Percentiles rank a stretch among this genome's conserved stretches.
These are phyloP conservation scores for Nephrotoma appendiculata DNA, from an alignment of 2,888 invertebrate genomes.

Conservation along the genomic window DNA sequence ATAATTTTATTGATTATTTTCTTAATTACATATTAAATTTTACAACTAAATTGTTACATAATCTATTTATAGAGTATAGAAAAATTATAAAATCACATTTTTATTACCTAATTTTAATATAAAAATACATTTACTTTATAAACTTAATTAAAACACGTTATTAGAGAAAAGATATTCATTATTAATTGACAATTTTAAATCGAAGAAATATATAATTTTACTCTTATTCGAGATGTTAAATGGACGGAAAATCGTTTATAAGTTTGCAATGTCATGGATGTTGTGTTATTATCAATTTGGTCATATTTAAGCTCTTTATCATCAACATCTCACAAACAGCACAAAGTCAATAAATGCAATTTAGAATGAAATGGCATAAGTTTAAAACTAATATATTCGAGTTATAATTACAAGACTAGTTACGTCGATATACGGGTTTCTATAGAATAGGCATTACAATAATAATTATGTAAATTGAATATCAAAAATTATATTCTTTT, in stretches of 20 bases:
- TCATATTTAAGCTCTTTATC: background rate
- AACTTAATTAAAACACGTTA: background rate
- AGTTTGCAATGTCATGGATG: background rate
- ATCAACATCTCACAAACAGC: background rate
- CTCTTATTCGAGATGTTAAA: background rate
- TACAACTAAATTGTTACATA: too few species aligned
- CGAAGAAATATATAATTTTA: background rate
- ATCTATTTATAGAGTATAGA: too few species aligned
- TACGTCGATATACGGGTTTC: background rate
- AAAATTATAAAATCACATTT: background rate
- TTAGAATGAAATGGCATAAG: background rate
- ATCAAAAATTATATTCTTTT: background rate
- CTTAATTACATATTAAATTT: too few species aligned
- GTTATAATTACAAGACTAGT: background rate
- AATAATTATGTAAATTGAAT: background rate
- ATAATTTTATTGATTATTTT: too few species aligned
- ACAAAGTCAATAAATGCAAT: background rate
- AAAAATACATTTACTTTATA: background rate
- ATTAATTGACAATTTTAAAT: background rate
- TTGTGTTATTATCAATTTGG: background rate
- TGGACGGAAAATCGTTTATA: background rate
- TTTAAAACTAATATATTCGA: background rate
- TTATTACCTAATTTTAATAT: background rate
- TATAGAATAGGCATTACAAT: background rate
- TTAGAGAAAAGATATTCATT: background rate